Base-by-base conservation (phyloP, 2,113 vertebrate species). In the Mesitornis unicolor region DNA sequence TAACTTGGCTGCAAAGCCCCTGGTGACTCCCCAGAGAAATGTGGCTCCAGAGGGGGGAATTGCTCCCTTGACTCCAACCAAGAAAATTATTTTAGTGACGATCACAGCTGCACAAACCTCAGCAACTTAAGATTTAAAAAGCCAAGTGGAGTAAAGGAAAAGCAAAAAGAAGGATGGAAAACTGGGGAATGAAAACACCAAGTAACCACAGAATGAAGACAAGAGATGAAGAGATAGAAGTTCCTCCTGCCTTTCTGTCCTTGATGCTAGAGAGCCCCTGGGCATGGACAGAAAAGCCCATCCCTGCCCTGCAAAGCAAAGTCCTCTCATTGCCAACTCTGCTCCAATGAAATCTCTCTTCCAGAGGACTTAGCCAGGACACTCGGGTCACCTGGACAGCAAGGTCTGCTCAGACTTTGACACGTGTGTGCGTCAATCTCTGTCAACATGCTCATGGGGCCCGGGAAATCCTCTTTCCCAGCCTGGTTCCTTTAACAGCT, bases 401-500 rank as follows among this genome's bases (percentile, higher is more conserved):
- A 63, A 82, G 29, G 33, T 71, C 63, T 82, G 15, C 28, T 45
- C 59, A 40, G 45, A 73, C 25, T 70, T 81, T 47, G 54, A 68
- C 28, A 36, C 0, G 3, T 1, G 1, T 40, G 15, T 33, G 8
- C 11, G 28, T 45, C 74, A 78, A 3, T 19, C 45, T 79, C 42
- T 24, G 54, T 11, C 21, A 69, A 25, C 11, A 16, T 5, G 5
- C 20, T 21, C 19, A 12, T 4, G n/a, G 50, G n/a, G 79, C 13
- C 2, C 1, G 33, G 45, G 45, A 78, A 91, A 90, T 73, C 48
- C 40, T 42, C 26, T 43, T 87, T 95, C 26, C 51, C 67, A 83
- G 36, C 10, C 60, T 48, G 53, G 18, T 45, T 84, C n/a, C 31
- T 84, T 35, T 77, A 54, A 77, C 42, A 85, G 38, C 43, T 71